Evolutionary conservation across 2,888 invertebrate species (phyloP), one percentile per base, ranked within the genome.

Genomic region (Cynaeus angustus): DNA sequence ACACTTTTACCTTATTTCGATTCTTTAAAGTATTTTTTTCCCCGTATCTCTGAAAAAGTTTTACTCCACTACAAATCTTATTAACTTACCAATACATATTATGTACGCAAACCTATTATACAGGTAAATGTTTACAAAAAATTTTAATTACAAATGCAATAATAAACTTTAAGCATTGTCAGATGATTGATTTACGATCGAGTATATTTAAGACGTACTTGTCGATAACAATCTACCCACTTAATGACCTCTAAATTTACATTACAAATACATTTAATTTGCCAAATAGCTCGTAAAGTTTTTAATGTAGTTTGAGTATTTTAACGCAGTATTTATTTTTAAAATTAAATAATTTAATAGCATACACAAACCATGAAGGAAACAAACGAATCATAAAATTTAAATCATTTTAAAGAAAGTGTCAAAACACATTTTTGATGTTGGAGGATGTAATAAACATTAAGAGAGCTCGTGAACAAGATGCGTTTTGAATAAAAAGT

Each of bases 401-500:
- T 26, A 56, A 26, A 55, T n/a, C 1, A 37, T 37, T 37, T 43
- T 21, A 26, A 43, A 41, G 41, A 56, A 56, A 41, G 56, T 43
- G 56, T 43, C 41, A 56, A 56, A 56, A 41, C 16, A 43, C 41
- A 41, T 26, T 56, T 56, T 56, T 26, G 26, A 9, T 10, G 43
- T 43, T 56, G 28, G 41, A 56, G 56, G 56, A 43, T 43, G 41
- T 56, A 56, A 56, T 43, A 56, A 56, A 43, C 56, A 55, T 38
- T n/a, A 14, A 55, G 14, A 16, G 13, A 4, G 21, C 21, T 21
- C 21, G 21, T 21, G 21, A 21, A 33, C 9, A 16, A 38, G 16
- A 38, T 16, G 37, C 53, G 28, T 37, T 53, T 37, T 8, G n/a
- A 53, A 53, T 37, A 55, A 55, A 38, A 38, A 38, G 37, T 38